These are phyloP conservation scores for Koerneria pararmatus DNA, from an alignment of 2,888 invertebrate genomes.

Conservation along the genomic window DNA sequence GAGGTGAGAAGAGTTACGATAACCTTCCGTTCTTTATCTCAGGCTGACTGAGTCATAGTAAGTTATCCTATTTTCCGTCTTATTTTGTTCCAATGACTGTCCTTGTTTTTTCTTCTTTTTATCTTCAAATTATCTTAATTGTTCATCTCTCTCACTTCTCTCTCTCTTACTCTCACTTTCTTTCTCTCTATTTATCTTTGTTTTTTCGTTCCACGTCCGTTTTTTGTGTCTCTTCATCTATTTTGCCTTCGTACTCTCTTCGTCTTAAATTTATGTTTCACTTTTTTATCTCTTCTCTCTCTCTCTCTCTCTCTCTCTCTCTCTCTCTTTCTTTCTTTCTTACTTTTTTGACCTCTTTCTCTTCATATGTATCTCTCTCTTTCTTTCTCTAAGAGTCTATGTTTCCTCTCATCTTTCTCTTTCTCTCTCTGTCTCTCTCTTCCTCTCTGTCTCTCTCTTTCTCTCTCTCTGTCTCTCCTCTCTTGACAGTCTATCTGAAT, in stretches of 20 bases:
- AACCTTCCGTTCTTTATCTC: too few species aligned
- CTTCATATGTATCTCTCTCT: too few species aligned
- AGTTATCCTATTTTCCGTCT: too few species aligned
- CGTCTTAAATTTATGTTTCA: neutral
- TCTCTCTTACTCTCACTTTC: too few species aligned
- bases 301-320: conserved; percentile 1
- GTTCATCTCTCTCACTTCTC: too few species aligned
- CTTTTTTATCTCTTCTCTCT: neutral
- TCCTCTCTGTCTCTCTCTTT: neutral
- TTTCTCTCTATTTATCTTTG: too few species aligned
- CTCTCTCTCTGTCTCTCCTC: neutral
- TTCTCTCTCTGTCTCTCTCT: neutral
- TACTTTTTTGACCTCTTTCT: neutral
- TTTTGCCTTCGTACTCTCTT: neutral
- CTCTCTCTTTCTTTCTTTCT: conserved; percentile 12
- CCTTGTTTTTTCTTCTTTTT: too few species aligned
- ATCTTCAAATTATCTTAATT: too few species aligned
- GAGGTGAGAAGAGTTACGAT: neutral
- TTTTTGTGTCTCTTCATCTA: too few species aligned
- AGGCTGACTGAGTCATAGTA: too few species aligned
- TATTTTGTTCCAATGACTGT: too few species aligned
- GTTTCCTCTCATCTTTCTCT: neutral
- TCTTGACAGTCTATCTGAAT: neutral
- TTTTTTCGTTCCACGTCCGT: too few species aligned
- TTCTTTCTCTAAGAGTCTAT: neutral